Base-by-base conservation (phyloP, 1,140 invertebrate species). In the Caenorhabditis inopinata region DNA sequence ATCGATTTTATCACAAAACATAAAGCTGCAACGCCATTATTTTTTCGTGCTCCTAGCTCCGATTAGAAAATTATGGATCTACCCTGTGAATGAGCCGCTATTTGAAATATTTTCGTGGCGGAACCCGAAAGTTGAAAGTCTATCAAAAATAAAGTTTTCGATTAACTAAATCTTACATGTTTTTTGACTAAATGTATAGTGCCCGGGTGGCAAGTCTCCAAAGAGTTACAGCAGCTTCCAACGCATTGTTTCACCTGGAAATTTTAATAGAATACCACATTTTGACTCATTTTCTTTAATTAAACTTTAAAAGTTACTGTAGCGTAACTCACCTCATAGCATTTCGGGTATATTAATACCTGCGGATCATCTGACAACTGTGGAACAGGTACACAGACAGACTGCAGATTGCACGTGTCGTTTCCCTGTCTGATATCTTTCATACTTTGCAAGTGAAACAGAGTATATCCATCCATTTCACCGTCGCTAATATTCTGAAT, bases 371-470 rank as follows among this genome's bases (percentile, higher is more conserved):
- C 53, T 6, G 51, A 80, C 7, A 49, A 23, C 3, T 58, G 42
- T 6, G 74, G 74, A 9, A 81, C 53, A 2, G 80, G 80, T 1
- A 81, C 53, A 77, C 80, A 81, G 27, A 81, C 76, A 9, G 38
- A 47, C 29, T 81, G 74, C 1, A 81, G 75, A n/a, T 77, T 58
- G n/a, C 80, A 81, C 3, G 80, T 81, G 32, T 81, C 80, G 42
- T 76, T 81, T 76, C 80, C 80, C 58, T 81, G 80, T 42, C 42
- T 76, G 45, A 68, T 68, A 27, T 78, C 45, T 21, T 78, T 58
- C 49, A 78, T 48, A 25, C 46, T 51, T 35, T 76, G 45, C 0
- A 76, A n/a, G 38, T 68, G 58, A 21, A 68, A 68, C 5, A 68
- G n/a, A 9, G 58, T 68, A 32, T 68, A 68, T 1, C 58, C 58